These are phyloP conservation scores for Myopa testacea DNA, from an alignment of 2,888 invertebrate genomes.

Conservation along the genomic window DNA sequence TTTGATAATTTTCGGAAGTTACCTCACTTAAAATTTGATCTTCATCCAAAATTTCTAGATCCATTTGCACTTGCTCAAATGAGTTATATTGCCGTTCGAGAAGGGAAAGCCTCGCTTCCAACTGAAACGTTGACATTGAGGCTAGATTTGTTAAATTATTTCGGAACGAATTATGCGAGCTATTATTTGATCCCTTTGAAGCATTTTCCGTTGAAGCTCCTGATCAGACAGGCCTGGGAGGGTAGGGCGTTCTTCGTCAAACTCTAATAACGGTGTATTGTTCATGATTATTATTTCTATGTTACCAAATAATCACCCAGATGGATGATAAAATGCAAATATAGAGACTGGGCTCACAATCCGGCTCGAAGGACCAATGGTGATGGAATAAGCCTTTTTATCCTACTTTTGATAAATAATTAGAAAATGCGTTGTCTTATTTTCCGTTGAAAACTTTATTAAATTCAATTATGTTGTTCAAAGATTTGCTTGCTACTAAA, in stretches of 20 bases:
- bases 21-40: background rate
- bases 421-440: background rate
- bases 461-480: background rate
- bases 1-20: no score
- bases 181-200: background rate
- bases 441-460: background rate
- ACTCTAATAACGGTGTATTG: no score
- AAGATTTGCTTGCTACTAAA: no score
- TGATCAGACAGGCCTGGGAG: background rate
- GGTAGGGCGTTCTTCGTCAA: no score
- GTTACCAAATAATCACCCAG: background rate
- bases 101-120: no score
- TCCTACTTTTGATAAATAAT: background rate
- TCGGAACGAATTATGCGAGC: background rate
- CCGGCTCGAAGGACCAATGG: no score
- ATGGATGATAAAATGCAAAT: constrained; percentile 34
- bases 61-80: no score
- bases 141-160: background rate
- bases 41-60: no score
- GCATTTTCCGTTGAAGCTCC: background rate
- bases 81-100: no score
- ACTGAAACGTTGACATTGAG: no score
- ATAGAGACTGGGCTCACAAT: background rate
- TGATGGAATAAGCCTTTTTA: no score
- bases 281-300: no score